These are phyloP conservation scores for Cosmia trapezina DNA, from an alignment of 2,888 invertebrate genomes.

Conservation along the genomic window DNA sequence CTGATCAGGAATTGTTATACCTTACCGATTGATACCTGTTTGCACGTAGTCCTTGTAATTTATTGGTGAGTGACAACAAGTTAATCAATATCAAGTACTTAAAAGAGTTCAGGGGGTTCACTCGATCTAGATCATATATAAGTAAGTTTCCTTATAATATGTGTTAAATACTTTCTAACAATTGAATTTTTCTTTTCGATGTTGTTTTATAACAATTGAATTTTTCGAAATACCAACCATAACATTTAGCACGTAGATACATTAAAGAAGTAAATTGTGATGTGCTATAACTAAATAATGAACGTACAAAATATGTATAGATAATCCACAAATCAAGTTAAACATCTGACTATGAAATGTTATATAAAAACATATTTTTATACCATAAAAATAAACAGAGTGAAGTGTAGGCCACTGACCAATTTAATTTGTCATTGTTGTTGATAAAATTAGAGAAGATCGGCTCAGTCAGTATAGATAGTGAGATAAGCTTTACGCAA, in stretches of 20 bases:
- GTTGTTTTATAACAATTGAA: slow-evolving; percentile 53
- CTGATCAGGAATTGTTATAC: slow-evolving; percentile 52
- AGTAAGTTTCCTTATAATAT: slow-evolving; percentile 61
- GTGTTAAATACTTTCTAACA: slow-evolving; percentile 59
- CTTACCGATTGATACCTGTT: slow-evolving; percentile 36
- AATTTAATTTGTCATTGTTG: slow-evolving; percentile 76
- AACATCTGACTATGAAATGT: slow-evolving; percentile 74
- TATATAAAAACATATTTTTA: slow-evolving; percentile 84
- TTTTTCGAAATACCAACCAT: slow-evolving; percentile 73
- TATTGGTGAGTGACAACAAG: slow-evolving; percentile 66
- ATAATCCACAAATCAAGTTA: slow-evolving; percentile 80
- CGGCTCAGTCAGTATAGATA: slow-evolving; percentile 73
- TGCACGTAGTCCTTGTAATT: slow-evolving; percentile 41
- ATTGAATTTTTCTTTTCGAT: slow-evolving; percentile 57
- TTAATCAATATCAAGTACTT: slow-evolving; percentile 75
- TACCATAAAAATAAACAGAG: slow-evolving; percentile 84
- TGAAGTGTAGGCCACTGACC: slow-evolving; percentile 81
- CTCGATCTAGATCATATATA: slow-evolving; percentile 71
- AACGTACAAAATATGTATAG: slow-evolving; percentile 88
- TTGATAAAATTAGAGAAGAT: slow-evolving; percentile 67
- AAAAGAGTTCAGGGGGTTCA: slow-evolving; percentile 75
- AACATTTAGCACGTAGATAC: slow-evolving; percentile 76
- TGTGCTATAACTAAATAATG: slow-evolving; percentile 83
- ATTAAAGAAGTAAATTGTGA: slow-evolving; percentile 82
- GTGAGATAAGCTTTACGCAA: slow-evolving; percentile 82